Evolutionary conservation across 2,113 vertebrate genomes (phyloP), one percentile per base, ranked within the genome.

Genomic region (Cariama cristata): DNA sequence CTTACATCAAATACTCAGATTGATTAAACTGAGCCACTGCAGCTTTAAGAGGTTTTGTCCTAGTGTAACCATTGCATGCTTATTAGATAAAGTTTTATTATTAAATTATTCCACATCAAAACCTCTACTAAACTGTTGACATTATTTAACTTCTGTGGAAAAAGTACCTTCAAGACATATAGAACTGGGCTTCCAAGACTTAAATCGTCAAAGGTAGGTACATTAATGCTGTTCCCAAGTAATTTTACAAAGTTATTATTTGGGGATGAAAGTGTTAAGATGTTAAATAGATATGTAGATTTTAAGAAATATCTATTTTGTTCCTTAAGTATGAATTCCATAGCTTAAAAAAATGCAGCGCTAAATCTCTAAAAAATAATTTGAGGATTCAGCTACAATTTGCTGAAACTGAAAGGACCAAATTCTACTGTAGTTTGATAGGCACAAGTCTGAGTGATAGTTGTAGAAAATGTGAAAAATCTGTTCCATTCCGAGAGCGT

Each of bases 71-170:
- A 97, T 96, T 98, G 99, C 98, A 99, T 99, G 99, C 95, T 98
- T 98, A 84, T 98, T 97, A 97, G 97, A 97, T 97, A 96, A 97
- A 95, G 96, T 98, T 94, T 98, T 96, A 94, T 98, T 98, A 97
- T 98, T 98, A 97, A 98, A 98, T 97, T 98, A 97, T 98, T 98
- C 96, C 97, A 98, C 98, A 97, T 97, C 97, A 98, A 98, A 98
- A 98, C 98, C 97, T 98, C 98, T 99, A 99, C 99, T 99, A 99
- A 99, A 99, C 99, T 99, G 98, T 99, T 98, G 98, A 99, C 99
- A 98, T 99, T 99, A 98, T 99, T 98, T 99, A 99, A 99, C 98
- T 98, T 98, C 98, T 98, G 99, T 98, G 98, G 98, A 98, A 98
- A 98, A 99, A 99, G 98, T 98, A 98, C 98, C 99, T 98, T 98